Percentiles rank a stretch among this genome's conserved stretches.
phyloP scores from a whole-genome alignment of 2,113 vertebrate species.

The Sinocyclocheilus grahami region DNA sequence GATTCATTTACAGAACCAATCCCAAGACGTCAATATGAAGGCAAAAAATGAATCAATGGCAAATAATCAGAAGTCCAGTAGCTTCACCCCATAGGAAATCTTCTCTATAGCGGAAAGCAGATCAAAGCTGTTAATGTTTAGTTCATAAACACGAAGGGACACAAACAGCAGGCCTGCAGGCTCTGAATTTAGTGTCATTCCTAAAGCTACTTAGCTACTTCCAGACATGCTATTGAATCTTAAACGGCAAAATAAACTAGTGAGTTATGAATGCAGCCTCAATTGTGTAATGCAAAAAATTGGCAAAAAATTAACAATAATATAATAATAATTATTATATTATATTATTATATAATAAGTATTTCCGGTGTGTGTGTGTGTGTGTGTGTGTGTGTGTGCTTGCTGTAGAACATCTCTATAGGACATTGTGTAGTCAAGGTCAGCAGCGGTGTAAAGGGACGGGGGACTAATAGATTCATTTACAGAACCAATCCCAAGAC shows the following conservation, averaged over 20 bases:
- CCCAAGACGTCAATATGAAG: background rate
- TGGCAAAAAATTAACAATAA: too few species aligned
- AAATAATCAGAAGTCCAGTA: background rate
- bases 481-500: background rate
- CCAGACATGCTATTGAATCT: too few species aligned
- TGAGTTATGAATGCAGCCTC: too few species aligned
- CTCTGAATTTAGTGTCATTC: background rate
- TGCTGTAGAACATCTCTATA: background rate
- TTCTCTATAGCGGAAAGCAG: background rate
- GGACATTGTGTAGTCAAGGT: slow-evolving; percentile 8
- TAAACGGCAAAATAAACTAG: too few species aligned
- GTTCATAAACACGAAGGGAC: background rate
- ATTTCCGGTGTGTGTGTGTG: too few species aligned
- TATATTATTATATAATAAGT: too few species aligned
- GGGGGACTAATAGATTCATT: background rate
- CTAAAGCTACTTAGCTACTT: background rate
- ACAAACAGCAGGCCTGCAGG: background rate
- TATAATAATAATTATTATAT: too few species aligned
- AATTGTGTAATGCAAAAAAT: too few species aligned
- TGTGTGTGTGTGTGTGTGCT: background rate
- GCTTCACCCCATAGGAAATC: background rate
- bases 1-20: background rate
- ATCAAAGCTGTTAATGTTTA: background rate
- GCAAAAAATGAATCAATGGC: background rate
- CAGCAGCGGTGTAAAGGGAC: background rate